Percentiles rank a stretch among this genome's conserved stretches.
phyloP scores from a whole-genome alignment of 64 coral and sea anemone species.

The Montipora capricornis region DNA sequence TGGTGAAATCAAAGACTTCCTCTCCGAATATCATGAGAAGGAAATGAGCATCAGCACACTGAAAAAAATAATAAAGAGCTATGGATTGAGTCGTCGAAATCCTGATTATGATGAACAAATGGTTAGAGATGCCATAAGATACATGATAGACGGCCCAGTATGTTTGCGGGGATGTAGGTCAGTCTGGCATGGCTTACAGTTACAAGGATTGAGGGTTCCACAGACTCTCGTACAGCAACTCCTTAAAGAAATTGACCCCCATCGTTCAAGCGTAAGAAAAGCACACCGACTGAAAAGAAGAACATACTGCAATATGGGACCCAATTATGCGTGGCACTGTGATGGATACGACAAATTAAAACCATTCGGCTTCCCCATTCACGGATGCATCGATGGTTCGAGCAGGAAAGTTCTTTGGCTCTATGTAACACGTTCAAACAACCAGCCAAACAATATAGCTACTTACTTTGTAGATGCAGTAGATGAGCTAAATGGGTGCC shows the following conservation, averaged over 20 bases:
- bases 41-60: conserved; percentile 16
- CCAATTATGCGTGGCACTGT: background rate
- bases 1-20: conserved; percentile 28
- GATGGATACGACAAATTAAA: background rate
- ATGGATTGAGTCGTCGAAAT: background rate
- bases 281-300: background rate
- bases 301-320: background rate
- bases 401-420: background rate
- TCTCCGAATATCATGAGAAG: background rate
- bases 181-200: background rate
- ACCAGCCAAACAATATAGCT: background rate
- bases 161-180: conserved; percentile 8
- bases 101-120: background rate
- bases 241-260: background rate
- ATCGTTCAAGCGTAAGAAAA: background rate
- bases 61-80: conserved; percentile 21
- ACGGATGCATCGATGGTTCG: background rate
- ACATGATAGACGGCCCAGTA: background rate
- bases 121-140: conserved; percentile 25
- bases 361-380: background rate
- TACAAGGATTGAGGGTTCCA: background rate
- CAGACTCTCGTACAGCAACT: background rate
- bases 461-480: background rate
- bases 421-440: background rate
- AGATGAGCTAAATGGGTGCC: background rate